Evolutionary conservation across 2,888 invertebrate genomes (phyloP).

Genomic region (Micropterix aruncella): DNA sequence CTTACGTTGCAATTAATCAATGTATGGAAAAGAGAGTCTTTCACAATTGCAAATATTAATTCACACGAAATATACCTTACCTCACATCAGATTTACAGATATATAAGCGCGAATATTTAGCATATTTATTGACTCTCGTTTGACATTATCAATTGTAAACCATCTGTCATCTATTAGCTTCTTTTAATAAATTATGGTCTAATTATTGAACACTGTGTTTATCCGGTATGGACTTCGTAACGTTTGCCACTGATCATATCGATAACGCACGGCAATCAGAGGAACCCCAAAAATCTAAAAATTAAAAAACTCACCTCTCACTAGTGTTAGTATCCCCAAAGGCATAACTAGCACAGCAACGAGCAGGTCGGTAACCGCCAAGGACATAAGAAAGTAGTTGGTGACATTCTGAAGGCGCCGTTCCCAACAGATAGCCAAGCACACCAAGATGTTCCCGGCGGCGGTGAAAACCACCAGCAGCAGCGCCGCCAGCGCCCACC

Average conservation of each 20-base stretch:
- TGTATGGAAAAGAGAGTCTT: too few relatives aligned
- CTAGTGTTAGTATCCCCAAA: slow-evolving; percentile 69
- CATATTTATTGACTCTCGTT: too few relatives aligned
- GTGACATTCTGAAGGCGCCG: slow-evolving; percentile 89
- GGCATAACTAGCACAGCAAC: slow-evolving; percentile 95
- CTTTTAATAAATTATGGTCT: too few relatives aligned
- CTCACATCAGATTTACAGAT: too few relatives aligned
- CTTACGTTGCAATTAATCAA: too few relatives aligned
- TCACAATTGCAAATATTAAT: too few relatives aligned
- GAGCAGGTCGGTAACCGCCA: slow-evolving; percentile 90
- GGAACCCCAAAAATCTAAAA: too few relatives aligned
- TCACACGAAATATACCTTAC: too few relatives aligned
- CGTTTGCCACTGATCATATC: too few relatives aligned
- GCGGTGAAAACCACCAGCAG: slow-evolving; percentile 74
- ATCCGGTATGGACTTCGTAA: not conserved
- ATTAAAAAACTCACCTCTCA: slow-evolving; percentile 51
- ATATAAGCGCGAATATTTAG: too few relatives aligned
- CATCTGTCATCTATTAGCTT: too few relatives aligned
- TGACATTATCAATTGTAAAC: too few relatives aligned
- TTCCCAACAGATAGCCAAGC: slow-evolving; percentile 85
- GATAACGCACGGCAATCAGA: not conserved
- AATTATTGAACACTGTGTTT: not conserved
- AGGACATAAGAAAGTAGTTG: slow-evolving; percentile 91
- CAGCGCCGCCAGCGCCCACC: slow-evolving; percentile 70
- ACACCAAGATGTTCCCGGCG: slow-evolving; percentile 87